phyloP scores from a whole-genome alignment of 2,113 vertebrate species.

The Platysteira castanea region DNA sequence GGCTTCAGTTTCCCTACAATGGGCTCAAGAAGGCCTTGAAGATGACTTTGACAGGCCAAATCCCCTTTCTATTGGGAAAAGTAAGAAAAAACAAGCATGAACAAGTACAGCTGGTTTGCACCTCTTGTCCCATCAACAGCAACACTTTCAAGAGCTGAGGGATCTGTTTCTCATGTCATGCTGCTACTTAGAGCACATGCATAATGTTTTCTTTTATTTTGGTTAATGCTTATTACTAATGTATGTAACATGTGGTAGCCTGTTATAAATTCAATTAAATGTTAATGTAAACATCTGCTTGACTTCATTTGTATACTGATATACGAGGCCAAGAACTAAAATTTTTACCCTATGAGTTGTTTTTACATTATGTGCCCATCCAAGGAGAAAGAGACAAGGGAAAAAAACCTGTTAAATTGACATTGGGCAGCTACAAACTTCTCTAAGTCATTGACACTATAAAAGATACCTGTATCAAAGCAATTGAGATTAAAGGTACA shows the following conservation, averaged over 20 bases:
- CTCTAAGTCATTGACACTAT: neutral
- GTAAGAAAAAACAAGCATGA: neutral
- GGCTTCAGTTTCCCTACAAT: neutral
- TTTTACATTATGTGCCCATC: neutral
- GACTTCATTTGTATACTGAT: neutral
- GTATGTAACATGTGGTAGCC: constrained; percentile 12
- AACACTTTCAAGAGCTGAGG: neutral
- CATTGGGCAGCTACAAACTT: neutral
- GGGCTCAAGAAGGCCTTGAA: neutral
- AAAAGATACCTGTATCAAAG: neutral
- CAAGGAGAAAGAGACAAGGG: neutral
- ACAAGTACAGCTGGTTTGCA: neutral
- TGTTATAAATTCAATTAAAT: constrained; percentile 52
- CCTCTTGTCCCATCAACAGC: neutral
- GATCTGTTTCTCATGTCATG: neutral
- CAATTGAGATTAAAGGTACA: neutral
- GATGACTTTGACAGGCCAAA: neutral
- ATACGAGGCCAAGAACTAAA: neutral
- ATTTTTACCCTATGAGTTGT: neutral
- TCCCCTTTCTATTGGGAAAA: neutral
- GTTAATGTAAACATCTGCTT: constrained; percentile 53
- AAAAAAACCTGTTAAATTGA: neutral
- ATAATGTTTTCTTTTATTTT: constrained; percentile 38
- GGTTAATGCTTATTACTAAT: constrained; percentile 48
- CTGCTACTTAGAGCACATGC: neutral